Percentiles rank a stretch among this genome's conserved stretches.
These are phyloP conservation scores for Microctenopoma lineatum DNA, from an alignment of 2,797 vertebrate genomes.

Conservation along the genomic window DNA sequence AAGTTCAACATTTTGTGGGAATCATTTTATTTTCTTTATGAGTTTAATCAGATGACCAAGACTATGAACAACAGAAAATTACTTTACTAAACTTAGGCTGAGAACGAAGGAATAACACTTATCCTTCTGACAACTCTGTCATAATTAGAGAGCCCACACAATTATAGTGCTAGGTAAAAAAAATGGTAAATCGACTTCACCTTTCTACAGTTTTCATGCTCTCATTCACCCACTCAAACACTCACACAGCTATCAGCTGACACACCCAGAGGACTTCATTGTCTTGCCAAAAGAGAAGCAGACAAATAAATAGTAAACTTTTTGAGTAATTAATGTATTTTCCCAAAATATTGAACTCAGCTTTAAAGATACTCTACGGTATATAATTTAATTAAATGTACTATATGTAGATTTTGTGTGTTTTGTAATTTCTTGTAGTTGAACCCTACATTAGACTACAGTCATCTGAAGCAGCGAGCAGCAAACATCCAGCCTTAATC, in stretches of 20 bases:
- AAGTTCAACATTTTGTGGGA: not conserved
- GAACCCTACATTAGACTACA: constrained; percentile 66
- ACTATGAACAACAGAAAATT: not conserved
- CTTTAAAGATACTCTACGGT: not conserved
- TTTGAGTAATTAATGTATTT: too few species aligned
- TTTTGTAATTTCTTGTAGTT: constrained; percentile 38
- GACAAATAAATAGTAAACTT: too few species aligned
- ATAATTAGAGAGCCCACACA: too few species aligned
- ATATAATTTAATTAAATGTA: not conserved
- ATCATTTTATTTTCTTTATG: not conserved
- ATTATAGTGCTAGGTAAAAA: too few species aligned
- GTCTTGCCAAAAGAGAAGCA: too few species aligned
- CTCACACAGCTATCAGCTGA: too few species aligned
- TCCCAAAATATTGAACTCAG: not conserved
- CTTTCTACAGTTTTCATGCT: too few species aligned
- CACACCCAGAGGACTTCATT: too few species aligned
- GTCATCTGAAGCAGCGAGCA: constrained; percentile 23
- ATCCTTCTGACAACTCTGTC: too few species aligned
- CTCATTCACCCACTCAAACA: too few species aligned
- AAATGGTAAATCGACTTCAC: too few species aligned
- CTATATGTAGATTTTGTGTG: not conserved
- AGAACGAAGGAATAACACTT: not conserved
- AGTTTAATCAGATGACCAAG: not conserved
- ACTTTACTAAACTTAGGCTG: not conserved
- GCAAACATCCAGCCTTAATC: constrained; percentile 59